A percentile compares a stretch with the other conserved stretches of the same genome.
Conservation (phyloP, 2,797 vertebrate genomes). For the Chiloscyllium punctatum region DNA sequence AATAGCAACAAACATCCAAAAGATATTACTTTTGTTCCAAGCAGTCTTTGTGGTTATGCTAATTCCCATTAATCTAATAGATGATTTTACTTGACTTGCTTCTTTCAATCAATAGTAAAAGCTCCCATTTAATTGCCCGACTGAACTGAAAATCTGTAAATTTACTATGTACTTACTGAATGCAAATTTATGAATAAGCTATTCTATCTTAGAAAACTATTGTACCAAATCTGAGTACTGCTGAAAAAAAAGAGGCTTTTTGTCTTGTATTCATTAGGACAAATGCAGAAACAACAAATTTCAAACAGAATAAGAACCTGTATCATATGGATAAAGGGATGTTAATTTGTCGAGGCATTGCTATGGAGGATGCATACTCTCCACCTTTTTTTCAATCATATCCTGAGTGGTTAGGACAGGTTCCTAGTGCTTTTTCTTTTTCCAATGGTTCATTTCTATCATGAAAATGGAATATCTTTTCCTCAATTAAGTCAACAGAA, state of each 20-base stretch:
- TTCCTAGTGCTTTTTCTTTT: neutral
- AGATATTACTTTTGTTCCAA: conserved; percentile 43
- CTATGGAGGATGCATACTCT: too few relatives aligned
- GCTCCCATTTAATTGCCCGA: neutral
- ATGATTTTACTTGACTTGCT: neutral
- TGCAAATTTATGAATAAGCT: neutral
- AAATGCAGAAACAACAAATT: too few relatives aligned
- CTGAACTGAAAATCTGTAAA: neutral
- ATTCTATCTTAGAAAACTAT: neutral
- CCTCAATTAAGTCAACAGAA: neutral
- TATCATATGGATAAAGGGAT: too few relatives aligned
- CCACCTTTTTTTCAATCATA: too few relatives aligned
- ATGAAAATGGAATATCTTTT: neutral
- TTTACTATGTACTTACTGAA: neutral
- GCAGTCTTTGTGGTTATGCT: neutral
- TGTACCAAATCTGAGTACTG: too few relatives aligned
- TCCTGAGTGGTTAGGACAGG: neutral
- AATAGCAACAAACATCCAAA: neutral
- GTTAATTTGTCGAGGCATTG: too few relatives aligned
- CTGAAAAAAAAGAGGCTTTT: too few relatives aligned
- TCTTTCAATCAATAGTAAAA: neutral
- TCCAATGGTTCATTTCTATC: neutral
- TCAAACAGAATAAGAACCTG: too few relatives aligned
- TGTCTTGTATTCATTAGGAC: too few relatives aligned
- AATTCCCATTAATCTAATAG: neutral